Evolutionary conservation across 2,888 invertebrate species (phyloP).

Genomic region (Oxycera nigricornis): DNA sequence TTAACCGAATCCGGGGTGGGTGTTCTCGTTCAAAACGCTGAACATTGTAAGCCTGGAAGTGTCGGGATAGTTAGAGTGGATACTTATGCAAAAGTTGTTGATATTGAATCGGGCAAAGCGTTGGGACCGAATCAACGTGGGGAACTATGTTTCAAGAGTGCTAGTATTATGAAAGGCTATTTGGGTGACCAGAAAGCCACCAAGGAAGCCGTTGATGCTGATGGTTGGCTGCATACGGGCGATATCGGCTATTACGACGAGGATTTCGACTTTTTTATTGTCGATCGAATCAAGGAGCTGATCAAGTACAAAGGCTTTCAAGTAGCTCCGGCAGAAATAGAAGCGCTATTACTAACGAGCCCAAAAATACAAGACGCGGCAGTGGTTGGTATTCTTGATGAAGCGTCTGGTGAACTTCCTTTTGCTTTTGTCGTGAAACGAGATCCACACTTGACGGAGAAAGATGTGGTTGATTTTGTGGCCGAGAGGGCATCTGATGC

Average conservation of each 20-base stretch:
- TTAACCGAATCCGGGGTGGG: constrained; percentile 80
- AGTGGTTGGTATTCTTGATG: constrained; percentile 80
- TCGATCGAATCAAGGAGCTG: constrained; percentile 86
- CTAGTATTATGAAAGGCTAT: constrained; percentile 85
- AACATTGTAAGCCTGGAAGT: constrained; percentile 66
- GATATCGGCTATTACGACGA: constrained; percentile 84
- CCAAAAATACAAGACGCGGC: constrained; percentile 77
- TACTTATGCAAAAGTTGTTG: constrained; percentile 69
- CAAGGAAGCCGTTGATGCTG: constrained; percentile 68
- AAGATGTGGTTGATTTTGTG: constrained; percentile 67
- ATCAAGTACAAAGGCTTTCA: constrained; percentile 90
- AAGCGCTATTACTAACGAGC: constrained; percentile 78
- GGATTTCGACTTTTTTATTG: constrained; percentile 79
- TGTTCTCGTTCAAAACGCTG: constrained; percentile 60
- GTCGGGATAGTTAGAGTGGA: constrained; percentile 73
- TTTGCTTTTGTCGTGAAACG: constrained; percentile 76
- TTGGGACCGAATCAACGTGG: constrained; percentile 75
- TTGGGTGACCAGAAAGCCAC: constrained; percentile 75
- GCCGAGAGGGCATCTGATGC: constrained; percentile 70
- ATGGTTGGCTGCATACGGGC: constrained; percentile 81
- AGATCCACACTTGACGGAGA: constrained; percentile 63
- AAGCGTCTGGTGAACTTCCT: constrained; percentile 76
- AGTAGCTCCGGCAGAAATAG: constrained; percentile 88
- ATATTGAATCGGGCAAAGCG: constrained; percentile 68
- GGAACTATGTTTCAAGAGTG: constrained; percentile 84